Evolutionary conservation across 2,888 invertebrate genomes (phyloP).

Genomic region (Cecidostiba fungosa): DNA sequence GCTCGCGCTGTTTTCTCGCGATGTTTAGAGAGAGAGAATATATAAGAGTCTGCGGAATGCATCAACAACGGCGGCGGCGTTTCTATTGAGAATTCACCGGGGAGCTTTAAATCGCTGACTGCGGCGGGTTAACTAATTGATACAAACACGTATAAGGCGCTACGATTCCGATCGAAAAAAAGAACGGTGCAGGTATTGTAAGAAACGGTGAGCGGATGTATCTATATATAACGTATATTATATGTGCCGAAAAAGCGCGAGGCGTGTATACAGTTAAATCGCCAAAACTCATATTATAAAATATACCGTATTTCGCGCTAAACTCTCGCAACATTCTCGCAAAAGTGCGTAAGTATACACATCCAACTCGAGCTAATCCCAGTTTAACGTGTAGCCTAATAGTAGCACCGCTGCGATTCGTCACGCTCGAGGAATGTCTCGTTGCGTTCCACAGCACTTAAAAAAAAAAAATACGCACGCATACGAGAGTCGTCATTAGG

Average conservation of each 20-base stretch:
- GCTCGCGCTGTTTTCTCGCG: background rate
- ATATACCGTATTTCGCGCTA: background rate
- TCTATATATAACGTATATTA: no score
- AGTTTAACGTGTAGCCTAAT: background rate
- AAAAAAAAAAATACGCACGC: background rate
- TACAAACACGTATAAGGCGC: background rate
- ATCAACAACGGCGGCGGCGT: background rate
- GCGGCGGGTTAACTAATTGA: background rate
- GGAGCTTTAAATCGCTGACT: background rate
- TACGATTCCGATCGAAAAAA: background rate
- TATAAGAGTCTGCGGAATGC: background rate
- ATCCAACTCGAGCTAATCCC: conserved; percentile 1
- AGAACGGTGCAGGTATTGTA: no score
- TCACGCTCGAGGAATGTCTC: conserved; percentile 33
- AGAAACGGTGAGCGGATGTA: no score
- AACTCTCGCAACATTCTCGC: background rate
- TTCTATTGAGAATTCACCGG: background rate
- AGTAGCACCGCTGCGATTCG: conserved; percentile 18
- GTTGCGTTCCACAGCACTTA: background rate
- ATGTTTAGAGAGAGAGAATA: background rate
- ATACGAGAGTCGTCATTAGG: conserved; percentile 7
- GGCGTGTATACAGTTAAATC: background rate
- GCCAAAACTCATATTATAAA: no score
- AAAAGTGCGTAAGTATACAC: background rate
- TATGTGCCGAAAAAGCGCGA: background rate